Evolutionary conservation across 2,888 invertebrate species (phyloP), one percentile per base, ranked within the genome.

Genomic region (Thecocarcelia acutangulata): DNA sequence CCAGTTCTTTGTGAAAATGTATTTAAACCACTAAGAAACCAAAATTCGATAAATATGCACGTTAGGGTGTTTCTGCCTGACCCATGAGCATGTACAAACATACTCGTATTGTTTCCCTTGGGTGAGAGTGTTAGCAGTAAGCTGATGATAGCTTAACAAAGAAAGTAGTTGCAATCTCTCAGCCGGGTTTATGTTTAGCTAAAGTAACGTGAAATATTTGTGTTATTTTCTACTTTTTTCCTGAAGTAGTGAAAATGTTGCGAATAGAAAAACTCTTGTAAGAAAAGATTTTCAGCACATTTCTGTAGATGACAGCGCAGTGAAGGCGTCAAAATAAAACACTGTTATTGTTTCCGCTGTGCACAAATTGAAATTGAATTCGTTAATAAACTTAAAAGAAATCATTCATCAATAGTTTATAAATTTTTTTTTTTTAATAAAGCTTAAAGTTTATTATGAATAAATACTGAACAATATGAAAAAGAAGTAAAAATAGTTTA

Each of bases 141-240:
- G 48, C 40, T 56, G 48, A 19, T 28, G 19, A 64, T 19, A 63
- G 42, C 19, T 42, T 42, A 70, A 52, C 63, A 64, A 50, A 44
- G 28, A 70, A 77, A 40, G 77, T 70, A 50, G 64, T 52, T 77
- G 70, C 64, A 63, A 42, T 42, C 48, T 64, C 15, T 44, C 50
- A 59, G 64, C n/a, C 24, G 33, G 11, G 9, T 3, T 37, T 72
- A 50, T 64, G 15, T n/a, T n/a, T n/a, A n/a, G n/a, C 24, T 50
- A 72, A 52, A 72, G 37, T 5, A 59, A 64, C 42, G 6, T 24
- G 44, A 61, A 61, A 70, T 2, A 69, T 33, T 59, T 68, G 52
- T 69, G 15, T n/a, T n/a, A 46, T 73, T 19, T 37, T 59, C 21
- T 52, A 11, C 15, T 68, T 46, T 72, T 50, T 50, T 19, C 3